A percentile compares a stretch with the other conserved stretches of the same genome.
phyloP scores from a whole-genome alignment of 2,888 invertebrate genomes.

The Thelaira solivaga region DNA sequence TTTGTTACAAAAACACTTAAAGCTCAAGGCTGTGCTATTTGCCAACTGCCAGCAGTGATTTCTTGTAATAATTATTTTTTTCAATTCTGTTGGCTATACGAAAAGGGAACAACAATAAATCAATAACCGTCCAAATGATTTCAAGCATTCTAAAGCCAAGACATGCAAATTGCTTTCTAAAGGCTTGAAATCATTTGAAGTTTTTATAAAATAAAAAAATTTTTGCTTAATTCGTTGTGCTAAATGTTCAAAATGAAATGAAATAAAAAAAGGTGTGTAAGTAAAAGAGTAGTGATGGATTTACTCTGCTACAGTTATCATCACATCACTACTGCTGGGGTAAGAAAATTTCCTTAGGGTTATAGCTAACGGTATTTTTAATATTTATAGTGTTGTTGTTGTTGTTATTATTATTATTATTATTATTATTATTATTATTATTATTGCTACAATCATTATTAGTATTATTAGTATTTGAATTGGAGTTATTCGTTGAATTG shows the following conservation, averaged over 20 bases:
- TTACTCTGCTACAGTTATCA: constrained; percentile 39
- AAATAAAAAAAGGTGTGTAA: too few species aligned
- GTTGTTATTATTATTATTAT: too few species aligned
- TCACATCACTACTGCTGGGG: constrained; percentile 49
- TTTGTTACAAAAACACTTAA: too few species aligned
- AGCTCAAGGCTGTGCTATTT: too few species aligned
- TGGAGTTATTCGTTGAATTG: constrained; percentile 63
- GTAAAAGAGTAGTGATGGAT: background rate
- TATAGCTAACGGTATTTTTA: constrained; percentile 57
- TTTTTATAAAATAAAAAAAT: constrained; percentile 22
- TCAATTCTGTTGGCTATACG: background rate
- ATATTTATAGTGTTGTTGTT: constrained; percentile 44
- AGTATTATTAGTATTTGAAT: constrained; percentile 55
- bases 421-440: constrained; percentile 48
- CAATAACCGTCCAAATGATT: constrained; percentile 55
- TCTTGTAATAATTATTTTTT: background rate
- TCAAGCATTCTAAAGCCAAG: constrained; percentile 29
- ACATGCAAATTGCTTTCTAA: background rate
- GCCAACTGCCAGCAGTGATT: too few species aligned
- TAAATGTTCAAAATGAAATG: constrained; percentile 16
- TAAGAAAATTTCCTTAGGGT: constrained; percentile 33
- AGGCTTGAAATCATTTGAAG: constrained; percentile 58
- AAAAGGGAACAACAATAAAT: background rate
- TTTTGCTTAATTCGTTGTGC: constrained; percentile 38
- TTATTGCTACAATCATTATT: constrained; percentile 63